Evolutionary conservation across 2,888 invertebrate genomes (phyloP), one percentile per base, ranked within the genome.

Genomic region (Sacculina carcini): DNA sequence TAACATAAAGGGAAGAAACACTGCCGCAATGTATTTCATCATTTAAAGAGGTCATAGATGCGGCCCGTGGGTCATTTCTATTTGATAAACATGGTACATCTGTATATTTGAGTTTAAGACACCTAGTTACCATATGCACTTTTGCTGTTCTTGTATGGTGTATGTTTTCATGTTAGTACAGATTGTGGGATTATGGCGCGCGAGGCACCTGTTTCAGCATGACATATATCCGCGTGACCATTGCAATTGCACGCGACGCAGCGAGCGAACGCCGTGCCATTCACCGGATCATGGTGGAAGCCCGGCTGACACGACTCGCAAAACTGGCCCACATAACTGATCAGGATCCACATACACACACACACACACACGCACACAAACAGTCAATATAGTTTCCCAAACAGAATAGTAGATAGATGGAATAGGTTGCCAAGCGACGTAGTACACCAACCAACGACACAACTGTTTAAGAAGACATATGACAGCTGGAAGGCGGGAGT

Each of bases 181-280:
- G 4, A 49, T 51, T 9, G 3, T 21, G 24, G 32, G 23, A 53
- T n/a, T 12, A 14, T 34, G 14, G n/a, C n/a, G n/a, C n/a, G 44
- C 7, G 9, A 29, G 44, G 23, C 23, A 55, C 54, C 53, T 29
- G 53, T 52, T 39, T 56, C 52, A 4, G 52, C 52, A 60, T 98
- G 94, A 65, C 98, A 98, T 59, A 84, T 83, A 54, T 85, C 84
- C 0, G 96, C 89, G 63, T 98, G 98, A 0, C 82, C 80, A 62
- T 98, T 87, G 62, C 98, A 98, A 62, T 92, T 84, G 64, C 98
- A 99, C 7, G 87, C 86, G 32, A 94, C 81, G 63, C 98, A 98
- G 2, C 78, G 76, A 56, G 86, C 83, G 63, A 92, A 90, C 0
- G 90, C 83, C 2, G 94, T 94, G 0, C 92, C 89, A 57, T 79